These are phyloP conservation scores for Ceuthmochares aereus DNA, from an alignment of 2,113 vertebrate genomes.

Conservation along the genomic window DNA sequence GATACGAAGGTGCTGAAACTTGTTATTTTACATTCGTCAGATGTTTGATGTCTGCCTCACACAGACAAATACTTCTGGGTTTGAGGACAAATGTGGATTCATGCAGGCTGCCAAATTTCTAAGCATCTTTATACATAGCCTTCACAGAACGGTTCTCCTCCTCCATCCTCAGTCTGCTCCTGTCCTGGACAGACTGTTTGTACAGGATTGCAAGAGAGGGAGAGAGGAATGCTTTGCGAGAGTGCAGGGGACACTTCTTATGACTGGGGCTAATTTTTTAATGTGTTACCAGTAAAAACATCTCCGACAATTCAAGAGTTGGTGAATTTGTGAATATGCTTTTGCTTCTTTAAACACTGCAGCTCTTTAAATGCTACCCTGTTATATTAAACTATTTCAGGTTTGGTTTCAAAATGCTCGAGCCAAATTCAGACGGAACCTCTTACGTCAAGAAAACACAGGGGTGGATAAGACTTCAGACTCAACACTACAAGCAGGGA, in stretches of 20 bases:
- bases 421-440: constrained; percentile 98
- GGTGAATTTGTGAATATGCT: constrained; percentile 52
- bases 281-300: neutral
- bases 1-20: neutral
- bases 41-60: neutral
- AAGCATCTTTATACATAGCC: neutral
- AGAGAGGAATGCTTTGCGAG: neutral
- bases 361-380: constrained; percentile 67
- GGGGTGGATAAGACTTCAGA: constrained; percentile 95
- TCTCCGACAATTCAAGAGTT: neutral
- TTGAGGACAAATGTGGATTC: neutral
- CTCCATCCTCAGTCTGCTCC: neutral
- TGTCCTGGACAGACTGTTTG: neutral
- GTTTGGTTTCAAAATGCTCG: constrained; percentile 99
- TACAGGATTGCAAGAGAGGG: neutral
- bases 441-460: constrained; percentile 95
- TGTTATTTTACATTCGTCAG: neutral
- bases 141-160: neutral
- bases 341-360: constrained; percentile 25
- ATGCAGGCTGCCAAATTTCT: neutral
- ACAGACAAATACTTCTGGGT: neutral
- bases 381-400: constrained; percentile 76
- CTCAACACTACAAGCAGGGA: constrained; percentile 90
- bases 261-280: neutral
- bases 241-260: neutral